Percentiles rank a stretch among this genome's conserved stretches.
Evolutionary conservation across 2,888 invertebrate genomes (phyloP).

Genomic region (Leptothorax acervorum): DNA sequence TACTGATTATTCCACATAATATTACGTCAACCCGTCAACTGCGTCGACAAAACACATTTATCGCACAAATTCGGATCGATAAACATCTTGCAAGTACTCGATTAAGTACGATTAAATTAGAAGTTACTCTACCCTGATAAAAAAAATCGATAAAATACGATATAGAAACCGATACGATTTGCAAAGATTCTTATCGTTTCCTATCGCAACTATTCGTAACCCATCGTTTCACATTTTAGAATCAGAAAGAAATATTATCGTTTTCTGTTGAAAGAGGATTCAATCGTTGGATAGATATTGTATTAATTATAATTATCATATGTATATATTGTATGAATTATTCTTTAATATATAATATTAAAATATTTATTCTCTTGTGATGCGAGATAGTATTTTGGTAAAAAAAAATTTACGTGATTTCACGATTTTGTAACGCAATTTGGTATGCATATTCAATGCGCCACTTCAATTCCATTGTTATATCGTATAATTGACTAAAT

Average conservation of each 20-base stretch:
- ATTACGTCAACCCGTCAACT: not conserved
- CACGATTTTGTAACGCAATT: not conserved
- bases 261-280: no score
- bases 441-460: not conserved
- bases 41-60: not conserved
- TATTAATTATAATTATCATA: not conserved
- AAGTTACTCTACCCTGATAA: no score
- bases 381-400: not conserved
- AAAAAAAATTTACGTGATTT: not conserved
- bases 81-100: not conserved
- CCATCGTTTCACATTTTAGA: no score
- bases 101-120: no score
- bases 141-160: no score
- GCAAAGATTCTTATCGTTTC: no score
- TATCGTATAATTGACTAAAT: not conserved
- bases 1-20: conserved; percentile 23
- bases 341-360: not conserved
- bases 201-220: no score
- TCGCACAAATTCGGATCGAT: not conserved
- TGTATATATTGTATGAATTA: conserved; percentile 6
- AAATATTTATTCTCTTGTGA: no score
- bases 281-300: no score
- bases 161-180: no score
- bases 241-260: no score
- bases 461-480: not conserved